These are phyloP conservation scores for Alces alces DNA, from an alignment of 2,113 vertebrate species.

Conservation along the genomic window DNA sequence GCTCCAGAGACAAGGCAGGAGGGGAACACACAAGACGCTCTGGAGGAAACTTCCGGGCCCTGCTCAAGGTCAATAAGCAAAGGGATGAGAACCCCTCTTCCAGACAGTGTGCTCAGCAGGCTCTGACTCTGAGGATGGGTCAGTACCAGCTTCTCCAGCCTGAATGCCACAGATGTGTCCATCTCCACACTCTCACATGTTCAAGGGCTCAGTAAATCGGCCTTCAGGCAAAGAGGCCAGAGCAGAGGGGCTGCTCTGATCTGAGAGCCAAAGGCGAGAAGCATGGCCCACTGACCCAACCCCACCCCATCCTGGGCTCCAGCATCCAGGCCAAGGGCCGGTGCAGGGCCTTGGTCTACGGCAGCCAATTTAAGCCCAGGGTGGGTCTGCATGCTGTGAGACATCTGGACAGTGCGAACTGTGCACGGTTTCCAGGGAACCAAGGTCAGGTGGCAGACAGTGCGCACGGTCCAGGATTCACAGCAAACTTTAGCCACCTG, in stretches of 20 bases:
- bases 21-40: background rate
- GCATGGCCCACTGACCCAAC: accelerated
- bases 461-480: background rate
- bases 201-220: accelerated
- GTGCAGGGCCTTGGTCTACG: background rate
- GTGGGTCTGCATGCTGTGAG: background rate
- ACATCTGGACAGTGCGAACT: background rate
- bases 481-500: background rate
- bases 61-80: background rate
- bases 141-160: background rate
- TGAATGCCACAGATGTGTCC: background rate
- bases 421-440: background rate
- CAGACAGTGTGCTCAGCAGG: background rate
- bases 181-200: background rate
- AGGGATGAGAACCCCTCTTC: background rate
- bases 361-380: background rate
- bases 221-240: background rate
- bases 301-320: background rate
- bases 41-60: background rate
- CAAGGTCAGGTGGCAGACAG: background rate
- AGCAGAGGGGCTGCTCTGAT: background rate
- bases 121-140: background rate
- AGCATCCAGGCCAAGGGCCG: background rate
- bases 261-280: accelerated
- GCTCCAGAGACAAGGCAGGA: background rate